phyloP scores from a whole-genome alignment of 2,888 invertebrate genomes.

The Bombyx huttoni region DNA sequence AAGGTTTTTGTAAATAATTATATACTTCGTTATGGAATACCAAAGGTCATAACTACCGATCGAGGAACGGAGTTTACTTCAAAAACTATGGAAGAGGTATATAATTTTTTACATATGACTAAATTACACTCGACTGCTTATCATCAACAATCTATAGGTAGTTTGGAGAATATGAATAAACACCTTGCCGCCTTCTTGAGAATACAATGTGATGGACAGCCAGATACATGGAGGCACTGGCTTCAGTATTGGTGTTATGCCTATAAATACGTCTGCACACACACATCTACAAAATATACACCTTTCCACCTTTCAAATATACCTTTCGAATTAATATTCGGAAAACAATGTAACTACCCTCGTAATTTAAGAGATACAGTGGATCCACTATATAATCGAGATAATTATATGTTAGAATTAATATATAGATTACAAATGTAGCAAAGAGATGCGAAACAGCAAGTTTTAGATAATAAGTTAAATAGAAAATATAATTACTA shows the following conservation, averaged over 20 bases:
- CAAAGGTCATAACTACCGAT: conserved; percentile 2
- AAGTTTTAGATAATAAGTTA: too few relatives aligned
- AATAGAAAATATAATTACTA: too few relatives aligned
- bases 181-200: conserved; percentile 5
- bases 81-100: conserved; percentile 4
- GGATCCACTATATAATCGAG: too few relatives aligned
- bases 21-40: conserved; percentile 5
- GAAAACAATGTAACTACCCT: too few relatives aligned
- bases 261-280: conserved; percentile 9
- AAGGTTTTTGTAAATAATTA: conserved; percentile 3
- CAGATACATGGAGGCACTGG: conserved; percentile 10
- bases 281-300: too few relatives aligned
- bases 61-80: conserved; percentile 7
- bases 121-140: conserved; percentile 8
- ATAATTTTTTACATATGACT: conserved; percentile 6
- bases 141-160: conserved; percentile 9
- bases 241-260: conserved; percentile 12
- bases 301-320: too few relatives aligned
- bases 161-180: conserved; percentile 9
- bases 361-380: too few relatives aligned
- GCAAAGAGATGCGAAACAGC: too few relatives aligned
- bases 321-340: too few relatives aligned
- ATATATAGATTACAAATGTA: too few relatives aligned
- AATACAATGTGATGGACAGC: conserved; percentile 3
- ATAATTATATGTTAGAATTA: too few relatives aligned